Evolutionary conservation across 2,797 vertebrate genomes (phyloP).

Genomic region (Mergus octosetaceus): DNA sequence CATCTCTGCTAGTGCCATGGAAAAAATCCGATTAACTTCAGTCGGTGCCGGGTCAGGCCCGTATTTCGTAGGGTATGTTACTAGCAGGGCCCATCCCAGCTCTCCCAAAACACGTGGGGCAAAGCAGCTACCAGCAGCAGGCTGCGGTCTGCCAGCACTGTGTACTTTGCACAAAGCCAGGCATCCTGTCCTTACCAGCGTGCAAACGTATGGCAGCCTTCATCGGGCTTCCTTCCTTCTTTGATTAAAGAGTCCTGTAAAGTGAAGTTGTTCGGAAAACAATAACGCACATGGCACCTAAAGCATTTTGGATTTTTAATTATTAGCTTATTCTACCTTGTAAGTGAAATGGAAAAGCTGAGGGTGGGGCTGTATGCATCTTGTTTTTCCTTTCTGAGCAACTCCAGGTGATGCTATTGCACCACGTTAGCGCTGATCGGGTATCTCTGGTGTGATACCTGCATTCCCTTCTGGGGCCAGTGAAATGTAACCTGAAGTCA

Average conservation of each 20-base stretch:
- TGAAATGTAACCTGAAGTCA: neutral
- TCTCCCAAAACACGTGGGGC: neutral
- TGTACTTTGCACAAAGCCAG: neutral
- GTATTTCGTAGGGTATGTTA: neutral
- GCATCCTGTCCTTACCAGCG: neutral
- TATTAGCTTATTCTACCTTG: neutral
- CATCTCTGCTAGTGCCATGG: neutral
- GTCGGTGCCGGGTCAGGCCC: neutral
- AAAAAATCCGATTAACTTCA: constrained; percentile 15
- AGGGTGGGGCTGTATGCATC: neutral
- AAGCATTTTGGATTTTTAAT: neutral
- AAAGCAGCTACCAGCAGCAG: neutral
- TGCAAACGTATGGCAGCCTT: neutral
- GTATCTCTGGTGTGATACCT: neutral
- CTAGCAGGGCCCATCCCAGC: neutral
- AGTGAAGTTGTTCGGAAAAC: neutral
- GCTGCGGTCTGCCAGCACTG: neutral
- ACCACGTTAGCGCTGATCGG: neutral
- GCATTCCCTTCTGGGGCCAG: neutral
- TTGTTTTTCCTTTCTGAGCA: neutral
- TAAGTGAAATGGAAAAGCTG: neutral
- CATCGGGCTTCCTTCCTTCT: neutral
- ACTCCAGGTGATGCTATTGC: neutral
- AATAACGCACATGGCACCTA: neutral
- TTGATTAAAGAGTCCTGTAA: neutral